A percentile compares a stretch with the other conserved stretches of the same genome.
These are phyloP conservation scores for Eilema caniola DNA, from an alignment of 2,888 invertebrate species.

Conservation along the genomic window DNA sequence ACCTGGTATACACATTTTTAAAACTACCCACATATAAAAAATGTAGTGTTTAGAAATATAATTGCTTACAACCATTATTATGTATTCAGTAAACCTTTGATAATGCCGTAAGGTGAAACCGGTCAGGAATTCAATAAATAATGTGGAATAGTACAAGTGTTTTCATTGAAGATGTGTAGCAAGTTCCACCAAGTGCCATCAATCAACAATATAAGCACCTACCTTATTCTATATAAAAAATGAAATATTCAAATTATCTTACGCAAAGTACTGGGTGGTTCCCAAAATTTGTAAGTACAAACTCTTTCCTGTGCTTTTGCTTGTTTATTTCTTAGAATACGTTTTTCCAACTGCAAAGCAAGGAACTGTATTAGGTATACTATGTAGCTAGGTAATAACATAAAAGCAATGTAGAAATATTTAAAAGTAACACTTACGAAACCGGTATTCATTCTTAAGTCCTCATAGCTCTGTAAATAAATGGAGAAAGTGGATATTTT, in stretches of 20 bases:
- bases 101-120: too few species aligned
- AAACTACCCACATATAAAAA: too few species aligned
- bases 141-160: too few species aligned
- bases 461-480: constrained; percentile 72
- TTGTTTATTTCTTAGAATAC: constrained; percentile 70
- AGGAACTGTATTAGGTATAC: not conserved
- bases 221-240: not conserved
- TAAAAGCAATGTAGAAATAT: not conserved
- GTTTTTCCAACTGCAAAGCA: constrained; percentile 65
- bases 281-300: constrained; percentile 80
- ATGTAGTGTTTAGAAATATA: too few species aligned
- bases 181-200: too few species aligned
- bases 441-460: constrained; percentile 53
- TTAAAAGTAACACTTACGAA: constrained; percentile 65
- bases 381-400: not conserved
- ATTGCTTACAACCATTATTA: too few species aligned
- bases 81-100: too few species aligned
- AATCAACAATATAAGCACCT: too few species aligned
- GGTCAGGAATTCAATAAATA: too few species aligned
- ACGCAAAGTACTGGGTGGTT: constrained; percentile 76
- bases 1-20: too few species aligned
- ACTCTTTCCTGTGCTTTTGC: constrained; percentile 60
- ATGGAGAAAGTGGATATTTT: not conserved
- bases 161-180: too few species aligned
- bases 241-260: constrained; percentile 42